Evolutionary conservation across 2,888 invertebrate genomes (phyloP), one percentile per base, ranked within the genome.

Genomic region (Lottia gigantea): DNA sequence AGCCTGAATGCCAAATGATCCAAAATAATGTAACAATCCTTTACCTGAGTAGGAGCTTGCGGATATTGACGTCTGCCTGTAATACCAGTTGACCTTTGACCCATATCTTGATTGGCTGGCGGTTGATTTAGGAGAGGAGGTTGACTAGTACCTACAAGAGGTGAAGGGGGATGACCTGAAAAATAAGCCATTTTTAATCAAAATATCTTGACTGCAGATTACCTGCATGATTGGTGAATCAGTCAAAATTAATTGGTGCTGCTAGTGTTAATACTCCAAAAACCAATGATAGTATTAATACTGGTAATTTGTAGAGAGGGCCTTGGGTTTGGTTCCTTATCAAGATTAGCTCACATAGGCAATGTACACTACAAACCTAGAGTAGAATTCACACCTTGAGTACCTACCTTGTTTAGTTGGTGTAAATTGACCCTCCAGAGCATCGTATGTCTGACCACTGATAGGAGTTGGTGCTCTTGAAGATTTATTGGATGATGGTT

Each of bases 381-480:
- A n/a, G n/a, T n/a, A n/a, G n/a, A n/a, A n/a, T n/a, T n/a, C n/a
- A n/a, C n/a, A n/a, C n/a, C n/a, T n/a, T n/a, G n/a, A n/a, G n/a
- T 45, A 55, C 62, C 31, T 67, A 73, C 78, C 76, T 65, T 77
- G 76, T 11, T 72, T 26, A 55, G 62, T 70, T 46, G 85, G 80
- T 45, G 77, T 71, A 71, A 87, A 87, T 76, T 88, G 87, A 25
- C 88, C 87, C 71, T 88, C 88, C 78, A 88, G 86, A 82, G 74
- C 89, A 88, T 82, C 90, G 86, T 79, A 90, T 81, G 74, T 88
- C 82, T 80, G 89, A 79, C 78, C 87, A 78, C 75, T 88, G 81
- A 87, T 80, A 8, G 90, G 89, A 73, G 91, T 91, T 46, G 90
- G 90, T 71, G 90, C 90, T 70, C 91, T 85, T 2, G 91, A 91